A percentile compares a stretch with the other conserved stretches of the same genome.
Evolutionary conservation across 1,140 invertebrate genomes (phyloP).

Genomic region (Solenopsis invicta): DNA sequence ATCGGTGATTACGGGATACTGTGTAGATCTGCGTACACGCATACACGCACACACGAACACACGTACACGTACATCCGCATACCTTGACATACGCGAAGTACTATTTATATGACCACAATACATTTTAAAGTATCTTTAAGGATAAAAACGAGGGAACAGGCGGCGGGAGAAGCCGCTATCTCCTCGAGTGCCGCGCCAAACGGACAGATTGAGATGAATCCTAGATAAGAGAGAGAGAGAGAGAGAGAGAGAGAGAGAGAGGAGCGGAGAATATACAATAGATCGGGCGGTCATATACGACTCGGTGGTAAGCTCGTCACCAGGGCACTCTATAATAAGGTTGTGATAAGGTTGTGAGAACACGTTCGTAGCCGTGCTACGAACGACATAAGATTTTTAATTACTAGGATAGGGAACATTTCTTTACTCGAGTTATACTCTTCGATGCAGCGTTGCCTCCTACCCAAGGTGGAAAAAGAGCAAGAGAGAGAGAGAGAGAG

Average conservation of each 20-base stretch:
- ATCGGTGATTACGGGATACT: constrained; percentile 29
- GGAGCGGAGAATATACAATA: not conserved
- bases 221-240: not conserved
- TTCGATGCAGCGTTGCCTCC: constrained; percentile 60
- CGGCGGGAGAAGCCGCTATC: constrained; percentile 46
- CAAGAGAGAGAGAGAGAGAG: constrained; percentile 10
- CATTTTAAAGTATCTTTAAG: constrained; percentile 53
- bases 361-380: constrained; percentile 84
- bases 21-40: not conserved
- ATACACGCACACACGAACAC: not conserved
- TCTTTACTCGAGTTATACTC: constrained; percentile 72
- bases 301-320: constrained; percentile 71
- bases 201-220: constrained; percentile 41
- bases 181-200: constrained; percentile 73
- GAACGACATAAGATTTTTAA: constrained; percentile 81
- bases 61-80: not conserved
- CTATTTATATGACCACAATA: constrained; percentile 54
- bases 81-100: constrained; percentile 26
- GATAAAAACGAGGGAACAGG: constrained; percentile 61
- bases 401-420: constrained; percentile 73
- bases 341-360: constrained; percentile 87
- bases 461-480: constrained; percentile 55
- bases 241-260: no score
- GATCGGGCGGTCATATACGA: constrained; percentile 21
- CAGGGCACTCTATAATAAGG: constrained; percentile 85